These are phyloP conservation scores for Mycteria americana DNA, from an alignment of 2,797 vertebrate genomes.

Conservation along the genomic window DNA sequence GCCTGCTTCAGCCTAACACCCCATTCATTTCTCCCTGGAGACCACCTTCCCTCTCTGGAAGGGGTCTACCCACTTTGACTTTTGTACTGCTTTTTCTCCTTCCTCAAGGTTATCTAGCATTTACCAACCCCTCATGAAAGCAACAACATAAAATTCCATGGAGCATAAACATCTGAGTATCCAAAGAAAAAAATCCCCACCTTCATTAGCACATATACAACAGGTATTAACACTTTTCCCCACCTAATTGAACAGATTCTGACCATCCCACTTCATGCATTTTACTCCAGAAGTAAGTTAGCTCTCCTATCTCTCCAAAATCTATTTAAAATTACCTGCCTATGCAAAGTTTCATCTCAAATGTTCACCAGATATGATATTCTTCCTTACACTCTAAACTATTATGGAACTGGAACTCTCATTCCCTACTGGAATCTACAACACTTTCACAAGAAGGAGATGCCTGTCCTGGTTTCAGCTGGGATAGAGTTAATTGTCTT, in stretches of 20 bases:
- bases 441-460: background rate
- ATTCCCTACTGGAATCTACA: background rate
- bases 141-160: background rate
- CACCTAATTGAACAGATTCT: background rate
- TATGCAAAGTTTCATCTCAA: background rate
- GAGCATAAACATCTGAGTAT: background rate
- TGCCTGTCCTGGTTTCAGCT: too few species aligned
- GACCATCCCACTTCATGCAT: accelerated
- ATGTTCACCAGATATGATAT: accelerated
- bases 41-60: background rate
- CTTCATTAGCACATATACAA: background rate
- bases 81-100: background rate
- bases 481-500: too few species aligned
- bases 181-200: background rate
- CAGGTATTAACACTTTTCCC: background rate
- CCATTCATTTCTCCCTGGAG: background rate
- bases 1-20: background rate
- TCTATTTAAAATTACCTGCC: background rate
- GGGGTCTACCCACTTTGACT: background rate
- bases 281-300: background rate
- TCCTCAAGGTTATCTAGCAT: background rate
- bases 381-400: background rate
- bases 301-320: accelerated
- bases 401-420: background rate
- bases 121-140: background rate